Conservation (phyloP, 1,140 invertebrate genomes). For the Drosophila lowei region DNA sequence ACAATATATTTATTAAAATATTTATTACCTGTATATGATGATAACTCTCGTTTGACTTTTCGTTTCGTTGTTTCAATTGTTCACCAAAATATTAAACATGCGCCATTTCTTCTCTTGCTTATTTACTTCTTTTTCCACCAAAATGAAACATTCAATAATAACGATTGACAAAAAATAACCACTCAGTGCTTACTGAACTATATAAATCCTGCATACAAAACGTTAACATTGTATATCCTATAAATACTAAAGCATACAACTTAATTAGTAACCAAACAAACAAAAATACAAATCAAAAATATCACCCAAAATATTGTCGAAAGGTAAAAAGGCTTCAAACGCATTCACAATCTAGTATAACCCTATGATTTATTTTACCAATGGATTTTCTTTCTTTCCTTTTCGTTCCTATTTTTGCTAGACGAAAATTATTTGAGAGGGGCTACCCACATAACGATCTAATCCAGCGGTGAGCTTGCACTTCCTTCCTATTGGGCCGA, state of each 20-base stretch:
- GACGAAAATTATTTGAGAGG: conserved; percentile 19
- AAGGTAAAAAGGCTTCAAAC: conserved; percentile 78
- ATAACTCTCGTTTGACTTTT: conserved; percentile 70
- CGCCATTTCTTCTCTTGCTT: conserved; percentile 82
- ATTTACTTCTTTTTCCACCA: conserved; percentile 82
- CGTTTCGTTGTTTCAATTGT: conserved; percentile 75
- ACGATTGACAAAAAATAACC: conserved; percentile 42
- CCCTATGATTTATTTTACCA: conserved; percentile 22
- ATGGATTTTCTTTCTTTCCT: conserved; percentile 23
- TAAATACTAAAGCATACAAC: conserved; percentile 49
- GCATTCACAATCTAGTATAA: conserved; percentile 73
- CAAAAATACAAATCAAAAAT: conserved; percentile 39
- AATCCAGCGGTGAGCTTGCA: too few species aligned
- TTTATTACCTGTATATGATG: conserved; percentile 65
- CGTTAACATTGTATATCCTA: conserved; percentile 43
- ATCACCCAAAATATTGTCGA: conserved; percentile 78
- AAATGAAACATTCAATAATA: conserved; percentile 62
- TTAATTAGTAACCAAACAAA: conserved; percentile 50
- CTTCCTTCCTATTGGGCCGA: too few species aligned
- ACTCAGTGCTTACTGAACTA: conserved; percentile 52
- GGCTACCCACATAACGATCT: conserved; percentile 16
- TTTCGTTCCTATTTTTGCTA: conserved; percentile 53
- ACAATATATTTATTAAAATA: conserved; percentile 40
- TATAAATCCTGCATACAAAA: conserved; percentile 58
- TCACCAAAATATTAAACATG: conserved; percentile 82